These are phyloP conservation scores for Rhea pennata DNA, from an alignment of 2,113 vertebrate genomes.

Conservation along the genomic window DNA sequence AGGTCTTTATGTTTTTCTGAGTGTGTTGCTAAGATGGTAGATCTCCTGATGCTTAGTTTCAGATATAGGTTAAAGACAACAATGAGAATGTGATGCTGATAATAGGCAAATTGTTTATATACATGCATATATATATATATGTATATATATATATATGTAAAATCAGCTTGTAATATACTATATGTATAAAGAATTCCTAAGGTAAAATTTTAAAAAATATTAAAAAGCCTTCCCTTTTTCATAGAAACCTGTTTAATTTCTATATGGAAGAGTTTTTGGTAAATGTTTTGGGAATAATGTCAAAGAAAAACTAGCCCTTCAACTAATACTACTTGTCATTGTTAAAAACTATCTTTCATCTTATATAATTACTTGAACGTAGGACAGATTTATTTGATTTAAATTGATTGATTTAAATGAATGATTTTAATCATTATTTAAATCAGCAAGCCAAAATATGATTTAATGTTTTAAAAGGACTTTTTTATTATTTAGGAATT, in stretches of 20 bases:
- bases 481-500: background rate
- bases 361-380: conserved; percentile 21
- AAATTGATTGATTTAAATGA: conserved; percentile 13
- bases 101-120: background rate
- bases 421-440: background rate
- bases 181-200: background rate
- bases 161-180: background rate
- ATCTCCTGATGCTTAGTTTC: background rate
- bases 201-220: background rate
- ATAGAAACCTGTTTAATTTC: background rate
- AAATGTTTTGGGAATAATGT: background rate
- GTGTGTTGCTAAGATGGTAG: background rate
- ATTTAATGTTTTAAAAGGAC: background rate
- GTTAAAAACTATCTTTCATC: background rate
- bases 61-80: background rate
- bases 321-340: background rate
- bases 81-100: background rate
- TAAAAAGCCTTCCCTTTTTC: background rate
- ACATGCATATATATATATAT: background rate
- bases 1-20: background rate
- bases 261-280: background rate
- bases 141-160: background rate
- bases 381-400: conserved; percentile 32
- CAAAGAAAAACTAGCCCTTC: background rate
- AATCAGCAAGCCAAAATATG: background rate